Base-by-base conservation (phyloP, 2,888 invertebrate species). In the Sarcophaga rosellei region DNA sequence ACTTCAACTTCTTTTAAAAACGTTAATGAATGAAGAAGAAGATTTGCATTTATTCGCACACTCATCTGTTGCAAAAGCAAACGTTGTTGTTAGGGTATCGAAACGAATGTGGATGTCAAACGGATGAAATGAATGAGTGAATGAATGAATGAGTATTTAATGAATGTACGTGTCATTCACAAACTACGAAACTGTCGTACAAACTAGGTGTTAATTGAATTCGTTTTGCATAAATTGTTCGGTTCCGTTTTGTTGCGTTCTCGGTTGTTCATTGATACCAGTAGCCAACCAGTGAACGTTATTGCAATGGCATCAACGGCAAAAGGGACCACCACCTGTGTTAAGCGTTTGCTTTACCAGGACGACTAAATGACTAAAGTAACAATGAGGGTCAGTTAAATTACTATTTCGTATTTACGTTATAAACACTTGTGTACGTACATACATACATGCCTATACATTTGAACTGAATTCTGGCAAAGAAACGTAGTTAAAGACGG, bases 191-290 rank as follows among this genome's bases (percentile, higher is more conserved):
- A 84, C 84, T 86, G 84, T 85, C 89, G 78, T 85, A 88, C 88
- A 84, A 85, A 86, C 84, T 85, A 92, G 92, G 92, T 92, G 92
- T 93, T 93, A 92, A 92, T 93, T 92, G 93, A 93, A 92, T 92
- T 92, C 92, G 91, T 91, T 93, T 92, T 93, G 93, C 92, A 92
- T 93, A 92, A 91, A 90, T 91, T 90, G 89, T 89, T 88, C 88
- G 87, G 84, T 86, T 84, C 70, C 74, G 81, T 86, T 86, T 85
- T 82, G 76, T 80, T 80, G 35, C 59, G 20, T 76, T 65, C 20
- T 78, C 57, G 17, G 47, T 63, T 82, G 88, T 81, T 83, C 87
- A 84, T 84, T 84, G 76, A 62, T 87, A 77, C 73, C 61, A 79
- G 70, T 81, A 61, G 61, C 35, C 63, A 61, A 57, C 20, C 63